Base-by-base conservation (phyloP, 2,797 vertebrate species). In the Amblyraja radiata region DNA sequence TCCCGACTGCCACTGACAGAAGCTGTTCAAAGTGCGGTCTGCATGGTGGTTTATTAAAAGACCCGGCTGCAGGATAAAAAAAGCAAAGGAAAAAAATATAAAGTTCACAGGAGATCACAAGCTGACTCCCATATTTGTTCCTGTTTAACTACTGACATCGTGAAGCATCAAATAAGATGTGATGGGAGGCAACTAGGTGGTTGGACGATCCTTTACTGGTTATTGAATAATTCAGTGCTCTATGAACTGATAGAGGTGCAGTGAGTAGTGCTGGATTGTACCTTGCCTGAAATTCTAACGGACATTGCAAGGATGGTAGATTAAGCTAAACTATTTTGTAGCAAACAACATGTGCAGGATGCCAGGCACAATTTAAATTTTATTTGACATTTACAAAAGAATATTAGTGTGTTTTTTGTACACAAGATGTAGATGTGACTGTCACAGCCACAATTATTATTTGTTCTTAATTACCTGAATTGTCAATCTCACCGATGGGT, bases 1-100 rank as follows among this genome's bases (percentile, higher is more conserved):
- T 36, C 97, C 97, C 0, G 98, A 98, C 95, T 98, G 98, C 98
- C 98, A 98, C 95, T 98, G 97, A 94, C 98, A 98, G 95, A 98
- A 98, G 95, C 98, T 98, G 95, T 97, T 98, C 93, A 98, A 95
- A 58, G 97, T 98, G 95, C 97, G 98, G 96, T 98, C 98, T 7
- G 98, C 98, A 18, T 98, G 98, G 94, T 98, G 98, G 95, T 95
- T 98, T 94, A 98, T 97, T 93, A 96, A 95, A 93, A 98, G 96
- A 23, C 98, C 98, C 0, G 98, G 97, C 98, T 98, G 94, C 61
- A 77, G 13, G 68, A 81, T 71, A 94, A 39, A 93, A 77, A 79
- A 90, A 63, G 0, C 10, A 93, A 90, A 16, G 93, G 18, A 93
- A 7, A 93, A 54, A 88, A 78, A 88, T 63, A 0, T 5, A 32